Evolutionary conservation across 2,888 invertebrate genomes (phyloP).

Genomic region (Atrina japonica): DNA sequence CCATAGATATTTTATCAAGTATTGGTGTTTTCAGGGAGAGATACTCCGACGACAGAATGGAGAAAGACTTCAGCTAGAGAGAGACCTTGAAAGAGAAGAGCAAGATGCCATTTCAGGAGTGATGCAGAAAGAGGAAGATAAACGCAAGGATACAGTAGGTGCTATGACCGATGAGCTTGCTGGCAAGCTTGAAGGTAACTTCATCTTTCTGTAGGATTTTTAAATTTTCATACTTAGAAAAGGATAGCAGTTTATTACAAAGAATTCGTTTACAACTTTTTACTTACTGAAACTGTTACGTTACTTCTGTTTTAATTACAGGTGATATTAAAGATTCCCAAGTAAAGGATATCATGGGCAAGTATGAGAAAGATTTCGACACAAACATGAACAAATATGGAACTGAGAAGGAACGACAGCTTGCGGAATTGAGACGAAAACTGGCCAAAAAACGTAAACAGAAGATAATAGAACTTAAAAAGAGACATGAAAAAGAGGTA

Average conservation of each 20-base stretch:
- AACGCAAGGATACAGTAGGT: conserved; percentile 60
- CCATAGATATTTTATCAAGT: too few relatives aligned
- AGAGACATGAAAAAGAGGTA: conserved; percentile 75
- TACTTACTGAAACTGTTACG: too few relatives aligned
- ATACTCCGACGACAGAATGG: conserved; percentile 73
- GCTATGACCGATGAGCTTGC: conserved; percentile 64
- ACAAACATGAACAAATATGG: conserved; percentile 64
- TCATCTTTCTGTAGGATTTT: too few relatives aligned
- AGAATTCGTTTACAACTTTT: too few relatives aligned
- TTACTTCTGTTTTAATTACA: too few relatives aligned
- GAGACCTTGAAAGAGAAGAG: conserved; percentile 73
- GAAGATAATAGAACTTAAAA: conserved; percentile 64
- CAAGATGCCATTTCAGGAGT: conserved; percentile 62
- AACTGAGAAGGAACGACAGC: conserved; percentile 61
- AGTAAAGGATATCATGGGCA: conserved; percentile 66
- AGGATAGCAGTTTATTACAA: too few relatives aligned
- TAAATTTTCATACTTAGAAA: too few relatives aligned
- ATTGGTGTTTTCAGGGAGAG: conserved; percentile 57
- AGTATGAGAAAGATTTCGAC: conserved; percentile 71
- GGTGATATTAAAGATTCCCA: conserved; percentile 68
- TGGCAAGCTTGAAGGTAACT: conserved; percentile 73
- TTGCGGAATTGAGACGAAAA: conserved; percentile 66
- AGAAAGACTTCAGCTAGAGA: conserved; percentile 71
- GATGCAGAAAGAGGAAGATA: conserved; percentile 65
- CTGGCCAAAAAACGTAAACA: conserved; percentile 71